Evolutionary conservation across 2,797 vertebrate genomes (phyloP), one percentile per base, ranked within the genome.

Genomic region (Falco novaeseelandiae): DNA sequence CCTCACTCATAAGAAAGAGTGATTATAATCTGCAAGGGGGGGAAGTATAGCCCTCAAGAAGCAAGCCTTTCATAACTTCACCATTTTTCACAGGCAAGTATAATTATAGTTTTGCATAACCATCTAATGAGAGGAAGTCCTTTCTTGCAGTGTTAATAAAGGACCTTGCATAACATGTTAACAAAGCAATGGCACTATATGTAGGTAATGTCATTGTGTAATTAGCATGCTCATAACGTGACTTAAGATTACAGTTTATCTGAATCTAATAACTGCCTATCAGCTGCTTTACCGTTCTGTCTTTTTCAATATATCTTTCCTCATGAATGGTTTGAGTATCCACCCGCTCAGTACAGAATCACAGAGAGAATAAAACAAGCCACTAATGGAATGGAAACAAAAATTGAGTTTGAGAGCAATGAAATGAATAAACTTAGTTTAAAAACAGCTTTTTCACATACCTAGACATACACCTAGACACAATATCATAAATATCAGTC

Each of bases 211-310:
- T 98, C 98, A 98, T 98, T 98, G 98, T 98, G 98, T 99, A 99
- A 99, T 99, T 99, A 99, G 98, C 98, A 97, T 95, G 95, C 98
- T 98, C 97, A 96, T 98, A 98, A 98, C 97, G 98, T 98, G 98
- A 98, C 97, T 98, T 96, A 98, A 98, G 98, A 99, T 99, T 98
- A 98, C 98, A 98, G 98, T 98, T 98, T 98, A 98, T 98, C 98
- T 98, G 97, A 98, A 97, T 97, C 98, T 98, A 99, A 99, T 98
- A 98, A 98, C 98, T 97, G 98, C 98, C 98, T 98, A 98, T 98
- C 98, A 96, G 97, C 94, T 23, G 57, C 86, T 90, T 96, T 91
- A 97, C 96, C 78, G 61, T 95, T 96, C 96, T 97, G 97, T 96
- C 97, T 97, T 96, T 94, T 96, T 97, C 95, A 94, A 97, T 96